Evolutionary conservation across 2,888 invertebrate species (phyloP), one percentile per base, ranked within the genome.

Genomic region (Amblyjoppa fuscipennis): DNA sequence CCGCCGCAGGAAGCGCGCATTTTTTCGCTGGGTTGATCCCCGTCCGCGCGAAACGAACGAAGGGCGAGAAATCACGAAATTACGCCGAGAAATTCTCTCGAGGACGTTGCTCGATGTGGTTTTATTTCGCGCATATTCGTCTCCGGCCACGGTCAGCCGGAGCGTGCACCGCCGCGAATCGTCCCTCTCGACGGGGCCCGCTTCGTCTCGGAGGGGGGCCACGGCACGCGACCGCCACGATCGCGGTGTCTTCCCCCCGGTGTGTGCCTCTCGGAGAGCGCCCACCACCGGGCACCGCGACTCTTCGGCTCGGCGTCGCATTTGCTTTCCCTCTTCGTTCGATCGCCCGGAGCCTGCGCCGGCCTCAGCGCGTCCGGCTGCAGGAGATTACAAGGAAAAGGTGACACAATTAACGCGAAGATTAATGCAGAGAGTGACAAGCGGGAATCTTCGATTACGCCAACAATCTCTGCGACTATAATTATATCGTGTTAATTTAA

Each of bases 221-320:
- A 49, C 79, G 85, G 85, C 85, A 85, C 85, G 85, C 85, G 85
- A 85, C 85, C 73, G 82, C 85, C 79, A 66, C 84, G 68, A 69
- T 53, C 66, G 70, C 49, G 38, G 38, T 51, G 31, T 70, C 70
- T 49, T 51, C 51, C n/a, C 31, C 16, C n/a, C 31, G 4, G 31
- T 70, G 49, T 51, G 25, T n/a, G 34, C 7, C 73, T 73, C 38
- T 56, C 61, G 61, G 28, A 6, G 61, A 16, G 61, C 61, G 61
- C 61, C 61, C 61, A 34, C 28, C 61, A 59, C 25, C 31, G 34
- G 61, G 31, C 16, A 13, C 16, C 31, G 11, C 59, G 61, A 61
- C 16, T 31, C 11, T 61, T n/a, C 13, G 28, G 31, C 31, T 31
- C 7, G 13, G 28, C 31, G 34, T 61, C 61, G 28, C 31, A 34